Evolutionary conservation across 2,113 vertebrate species (phyloP).

Genomic region (Oreochromis niloticus): DNA sequence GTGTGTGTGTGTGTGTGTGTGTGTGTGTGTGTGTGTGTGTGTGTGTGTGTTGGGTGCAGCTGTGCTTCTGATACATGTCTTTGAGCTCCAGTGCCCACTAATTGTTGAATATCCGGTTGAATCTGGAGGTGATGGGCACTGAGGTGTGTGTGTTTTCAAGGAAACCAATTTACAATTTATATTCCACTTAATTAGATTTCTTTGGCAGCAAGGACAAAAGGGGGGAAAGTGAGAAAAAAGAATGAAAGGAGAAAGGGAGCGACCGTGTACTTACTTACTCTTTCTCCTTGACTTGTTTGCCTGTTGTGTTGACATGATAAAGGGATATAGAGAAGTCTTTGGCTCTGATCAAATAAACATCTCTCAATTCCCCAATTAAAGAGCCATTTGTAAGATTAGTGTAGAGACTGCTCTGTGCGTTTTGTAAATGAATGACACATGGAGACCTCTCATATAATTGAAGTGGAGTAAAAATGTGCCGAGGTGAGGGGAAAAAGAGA

Average conservation of each 20-base stretch:
- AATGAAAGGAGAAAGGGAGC: background rate
- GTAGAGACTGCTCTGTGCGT: background rate
- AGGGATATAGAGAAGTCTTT: background rate
- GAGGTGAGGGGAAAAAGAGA: background rate
- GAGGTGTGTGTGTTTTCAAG: slow-evolving; percentile 4
- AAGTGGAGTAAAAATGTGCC: background rate
- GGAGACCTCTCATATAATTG: background rate
- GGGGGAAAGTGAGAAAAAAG: background rate
- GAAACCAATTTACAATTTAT: slow-evolving; percentile 40
- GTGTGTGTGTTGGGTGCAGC: background rate
- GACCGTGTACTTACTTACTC: background rate
- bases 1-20: background rate
- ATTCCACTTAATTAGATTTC: slow-evolving; percentile 42
- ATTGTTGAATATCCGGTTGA: slow-evolving; percentile 7
- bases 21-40: background rate
- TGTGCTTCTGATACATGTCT: slow-evolving; percentile 13
- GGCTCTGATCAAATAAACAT: slow-evolving; percentile 35
- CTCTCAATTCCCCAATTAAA: slow-evolving; percentile 19
- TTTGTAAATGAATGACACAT: background rate
- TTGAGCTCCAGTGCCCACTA: slow-evolving; percentile 16
- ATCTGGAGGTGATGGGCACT: slow-evolving; percentile 21
- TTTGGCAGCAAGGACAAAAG: slow-evolving; percentile 13
- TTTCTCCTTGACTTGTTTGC: background rate
- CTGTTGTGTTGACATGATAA: background rate
- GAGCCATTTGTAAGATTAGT: slow-evolving; percentile 33